These are phyloP conservation scores for Tetrax tetrax DNA, from an alignment of 2,113 vertebrate species.

Conservation along the genomic window DNA sequence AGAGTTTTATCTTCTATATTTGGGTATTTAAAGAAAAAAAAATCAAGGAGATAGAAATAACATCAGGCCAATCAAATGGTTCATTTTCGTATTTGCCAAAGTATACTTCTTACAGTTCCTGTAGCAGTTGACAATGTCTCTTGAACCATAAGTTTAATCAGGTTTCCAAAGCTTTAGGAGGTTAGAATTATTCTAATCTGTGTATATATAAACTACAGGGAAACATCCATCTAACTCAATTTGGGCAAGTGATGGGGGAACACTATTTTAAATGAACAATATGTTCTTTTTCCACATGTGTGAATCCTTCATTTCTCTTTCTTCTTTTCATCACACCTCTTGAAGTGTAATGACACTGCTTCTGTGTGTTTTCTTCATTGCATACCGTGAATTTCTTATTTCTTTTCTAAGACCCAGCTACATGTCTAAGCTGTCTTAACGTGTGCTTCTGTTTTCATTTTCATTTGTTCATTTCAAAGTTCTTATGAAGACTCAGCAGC, in stretches of 20 bases:
- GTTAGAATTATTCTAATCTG: not conserved
- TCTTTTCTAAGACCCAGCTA: not conserved
- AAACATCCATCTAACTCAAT: accelerated
- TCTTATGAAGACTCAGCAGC: not conserved
- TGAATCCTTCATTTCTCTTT: not conserved
- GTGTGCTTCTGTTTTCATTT: not conserved
- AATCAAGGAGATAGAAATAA: not conserved
- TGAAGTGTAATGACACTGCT: not conserved
- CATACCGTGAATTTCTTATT: not conserved
- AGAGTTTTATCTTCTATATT: not conserved
- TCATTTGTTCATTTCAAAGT: not conserved
- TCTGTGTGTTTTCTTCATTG: not conserved
- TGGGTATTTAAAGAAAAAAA: not conserved
- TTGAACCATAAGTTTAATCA: not conserved
- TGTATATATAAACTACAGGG: not conserved
- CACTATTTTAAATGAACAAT: not conserved
- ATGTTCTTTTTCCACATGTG: not conserved
- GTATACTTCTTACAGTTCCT: not conserved
- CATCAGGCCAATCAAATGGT: not conserved
- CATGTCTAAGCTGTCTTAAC: not conserved
- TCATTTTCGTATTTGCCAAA: not conserved
- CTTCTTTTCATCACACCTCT: not conserved
- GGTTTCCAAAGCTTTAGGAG: not conserved
- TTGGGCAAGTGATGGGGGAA: not conserved
- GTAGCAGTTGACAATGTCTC: not conserved